phyloP scores from a whole-genome alignment of 2,888 invertebrate genomes.

The Ommatoiulus sabulosus region DNA sequence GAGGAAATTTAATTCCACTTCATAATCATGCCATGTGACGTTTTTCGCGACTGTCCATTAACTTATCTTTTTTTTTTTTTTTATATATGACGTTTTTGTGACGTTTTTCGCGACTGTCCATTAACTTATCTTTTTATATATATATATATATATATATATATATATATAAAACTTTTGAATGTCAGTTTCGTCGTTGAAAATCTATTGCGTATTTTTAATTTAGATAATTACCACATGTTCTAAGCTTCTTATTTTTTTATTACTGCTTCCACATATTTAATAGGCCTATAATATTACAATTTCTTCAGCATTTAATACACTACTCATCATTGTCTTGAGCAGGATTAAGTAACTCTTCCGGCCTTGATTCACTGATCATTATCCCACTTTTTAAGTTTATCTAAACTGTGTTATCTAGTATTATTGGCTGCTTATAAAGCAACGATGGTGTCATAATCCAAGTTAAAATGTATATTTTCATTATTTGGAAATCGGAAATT shows the following conservation, averaged over 20 bases:
- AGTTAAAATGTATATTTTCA: not conserved
- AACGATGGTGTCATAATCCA: not conserved
- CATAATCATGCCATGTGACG: too few species aligned
- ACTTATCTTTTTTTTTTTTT: too few species aligned
- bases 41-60: too few species aligned
- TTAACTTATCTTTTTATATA: too few species aligned
- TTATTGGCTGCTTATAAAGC: not conserved
- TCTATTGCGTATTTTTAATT: too few species aligned
- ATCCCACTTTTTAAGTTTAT: conserved; percentile 5
- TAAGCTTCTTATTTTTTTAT: not conserved
- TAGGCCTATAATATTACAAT: conserved; percentile 21
- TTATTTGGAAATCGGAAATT: not conserved
- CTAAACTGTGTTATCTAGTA: not conserved
- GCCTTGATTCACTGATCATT: conserved; percentile 4
- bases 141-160: too few species aligned
- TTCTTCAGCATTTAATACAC: conserved; percentile 11
- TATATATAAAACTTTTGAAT: too few species aligned
- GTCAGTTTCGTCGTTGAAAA: too few species aligned
- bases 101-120: too few species aligned
- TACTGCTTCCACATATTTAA: not conserved
- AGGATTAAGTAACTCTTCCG: conserved; percentile 11
- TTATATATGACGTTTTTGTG: too few species aligned
- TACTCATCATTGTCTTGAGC: not conserved
- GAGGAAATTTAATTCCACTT: too few species aligned
- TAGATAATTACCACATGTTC: not conserved